phyloP scores from a whole-genome alignment of 2,113 vertebrate species.

The Chaetura pelagica region DNA sequence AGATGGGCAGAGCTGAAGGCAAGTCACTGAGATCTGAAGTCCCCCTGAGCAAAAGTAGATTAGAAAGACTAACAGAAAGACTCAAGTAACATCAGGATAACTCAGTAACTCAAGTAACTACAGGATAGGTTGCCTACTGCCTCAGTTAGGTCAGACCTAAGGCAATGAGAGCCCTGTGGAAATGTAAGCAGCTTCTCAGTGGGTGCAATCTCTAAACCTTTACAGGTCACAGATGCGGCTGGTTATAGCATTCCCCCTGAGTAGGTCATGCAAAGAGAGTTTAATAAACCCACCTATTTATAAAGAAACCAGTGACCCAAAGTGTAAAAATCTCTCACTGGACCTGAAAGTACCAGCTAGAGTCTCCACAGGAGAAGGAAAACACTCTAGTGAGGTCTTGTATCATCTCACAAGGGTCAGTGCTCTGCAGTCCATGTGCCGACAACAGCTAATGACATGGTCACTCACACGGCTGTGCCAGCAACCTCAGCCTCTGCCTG shows the following conservation, averaged over 20 bases:
- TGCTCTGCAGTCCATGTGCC: background rate
- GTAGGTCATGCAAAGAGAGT: background rate
- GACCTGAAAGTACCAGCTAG: background rate
- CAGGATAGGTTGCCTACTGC: background rate
- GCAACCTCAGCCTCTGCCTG: background rate
- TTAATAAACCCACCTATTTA: background rate
- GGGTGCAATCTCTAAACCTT: background rate
- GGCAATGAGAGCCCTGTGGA: background rate
- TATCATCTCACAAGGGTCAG: background rate
- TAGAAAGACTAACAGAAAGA: background rate
- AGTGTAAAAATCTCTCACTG: background rate
- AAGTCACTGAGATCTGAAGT: background rate
- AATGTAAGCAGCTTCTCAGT: background rate
- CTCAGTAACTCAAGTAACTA: no score
- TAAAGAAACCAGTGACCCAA: background rate
- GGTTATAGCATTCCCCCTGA: background rate
- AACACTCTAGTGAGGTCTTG: background rate
- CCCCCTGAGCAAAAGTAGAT: background rate
- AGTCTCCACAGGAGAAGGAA: background rate
- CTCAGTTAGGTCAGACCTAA: background rate
- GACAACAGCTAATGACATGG: background rate
- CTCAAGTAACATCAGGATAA: background rate
- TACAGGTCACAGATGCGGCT: background rate
- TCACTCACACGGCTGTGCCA: fast-evolving
- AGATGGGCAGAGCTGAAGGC: background rate